phyloP scores from a whole-genome alignment of 2,888 invertebrate species.

The Tachina lurida region DNA sequence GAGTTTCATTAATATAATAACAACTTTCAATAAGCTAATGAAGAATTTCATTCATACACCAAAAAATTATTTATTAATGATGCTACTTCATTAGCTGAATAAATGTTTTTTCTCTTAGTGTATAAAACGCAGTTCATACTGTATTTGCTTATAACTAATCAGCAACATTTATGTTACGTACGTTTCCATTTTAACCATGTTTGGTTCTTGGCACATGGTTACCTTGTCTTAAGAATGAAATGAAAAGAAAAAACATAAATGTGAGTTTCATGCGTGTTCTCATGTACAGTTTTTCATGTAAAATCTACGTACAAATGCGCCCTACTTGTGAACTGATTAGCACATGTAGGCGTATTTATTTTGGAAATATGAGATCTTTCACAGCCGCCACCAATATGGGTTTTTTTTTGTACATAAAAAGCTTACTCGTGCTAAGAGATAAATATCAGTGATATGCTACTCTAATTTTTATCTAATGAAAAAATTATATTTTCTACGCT shows the following conservation, averaged over 20 bases:
- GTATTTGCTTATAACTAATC: background rate
- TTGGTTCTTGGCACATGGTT: slow-evolving; percentile 30
- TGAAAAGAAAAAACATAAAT: background rate
- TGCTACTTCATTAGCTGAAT: no score
- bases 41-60: no score
- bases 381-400: background rate
- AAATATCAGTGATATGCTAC: background rate
- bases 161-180: no score
- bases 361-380: background rate
- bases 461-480: no score
- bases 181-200: background rate
- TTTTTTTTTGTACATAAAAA: background rate
- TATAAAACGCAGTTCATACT: background rate
- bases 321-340: slow-evolving; percentile 2
- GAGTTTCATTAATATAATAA: no score
- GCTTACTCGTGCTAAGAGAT: background rate
- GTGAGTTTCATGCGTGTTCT: background rate
- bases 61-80: no score
- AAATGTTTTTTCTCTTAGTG: no score
- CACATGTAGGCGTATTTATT: background rate
- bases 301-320: background rate
- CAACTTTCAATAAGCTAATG: no score
- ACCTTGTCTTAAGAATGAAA: background rate
- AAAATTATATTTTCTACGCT: no score
- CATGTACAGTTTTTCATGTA: background rate